Conservation (phyloP, 2,888 invertebrate genomes). For the Hypena proboscidalis region DNA sequence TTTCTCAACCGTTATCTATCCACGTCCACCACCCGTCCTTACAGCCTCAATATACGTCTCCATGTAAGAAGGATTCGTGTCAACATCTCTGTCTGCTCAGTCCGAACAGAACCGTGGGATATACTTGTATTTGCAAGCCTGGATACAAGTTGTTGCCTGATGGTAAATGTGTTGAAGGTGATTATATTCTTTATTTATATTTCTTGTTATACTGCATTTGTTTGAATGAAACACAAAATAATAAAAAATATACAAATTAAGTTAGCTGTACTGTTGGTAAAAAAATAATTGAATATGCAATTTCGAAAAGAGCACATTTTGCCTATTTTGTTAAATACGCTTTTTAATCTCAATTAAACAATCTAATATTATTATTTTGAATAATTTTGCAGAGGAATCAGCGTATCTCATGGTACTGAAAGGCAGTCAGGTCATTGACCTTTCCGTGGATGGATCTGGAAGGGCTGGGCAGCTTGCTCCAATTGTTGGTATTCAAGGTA, state of each 20-base stretch:
- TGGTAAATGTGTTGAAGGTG: conserved; percentile 89
- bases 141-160: conserved; percentile 90
- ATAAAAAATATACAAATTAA: not conserved
- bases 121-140: conserved; percentile 96
- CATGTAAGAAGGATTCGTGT: conserved; percentile 89
- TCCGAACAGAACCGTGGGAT: conserved; percentile 88
- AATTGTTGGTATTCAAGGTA: conserved; percentile 91
- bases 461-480: conserved; percentile 93
- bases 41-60: conserved; percentile 92
- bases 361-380: too few species aligned
- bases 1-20: conserved; percentile 97
- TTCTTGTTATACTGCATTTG: not conserved
- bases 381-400: conserved; percentile 90
- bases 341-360: too few species aligned
- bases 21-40: conserved; percentile 97
- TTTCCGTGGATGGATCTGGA: conserved; percentile 91
- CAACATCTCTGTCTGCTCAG: conserved; percentile 97
- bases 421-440: conserved; percentile 95
- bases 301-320: too few species aligned
- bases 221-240: not conserved
- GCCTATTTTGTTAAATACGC: too few species aligned
- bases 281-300: too few species aligned
- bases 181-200: not conserved
- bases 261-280: too few species aligned
- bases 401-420: conserved; percentile 96